Base-by-base conservation (phyloP, 2,113 vertebrate species). In the Sinocyclocheilus rhinocerous region DNA sequence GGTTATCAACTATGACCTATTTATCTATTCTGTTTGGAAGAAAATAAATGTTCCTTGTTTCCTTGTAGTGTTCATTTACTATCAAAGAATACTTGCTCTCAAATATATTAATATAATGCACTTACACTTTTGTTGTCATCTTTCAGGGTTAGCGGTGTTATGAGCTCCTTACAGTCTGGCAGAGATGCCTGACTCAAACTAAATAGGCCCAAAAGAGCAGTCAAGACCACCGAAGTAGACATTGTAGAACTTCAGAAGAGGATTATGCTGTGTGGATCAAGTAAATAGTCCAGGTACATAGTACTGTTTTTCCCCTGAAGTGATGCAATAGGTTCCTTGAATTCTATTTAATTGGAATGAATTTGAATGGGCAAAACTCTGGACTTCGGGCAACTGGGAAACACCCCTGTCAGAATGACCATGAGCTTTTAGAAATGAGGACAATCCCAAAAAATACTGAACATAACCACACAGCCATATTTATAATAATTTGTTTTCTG, bases 121-220 rank as follows among this genome's bases (percentile, higher is more conserved):
- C 83, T 85, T 57, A 85, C 84, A 48, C n/a, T 48, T 22, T 16
- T 77, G 5, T 48, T 9, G 69, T 85, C 50, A 12, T 55, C 45
- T 15, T 75, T 15, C 33, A 85, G 29, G 6, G 9, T 50, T 52
- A 61, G 33, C 1, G 36, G 36, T 39, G 36, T 39, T 39, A 6
- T 6, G 36, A 39, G 36, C 36, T 39, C 36, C 4, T 39, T 39
- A 39, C 36, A 39, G 36, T 39, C 36, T 6, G 36, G 36, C 5
- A 6, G 36, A 39, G 36, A 39, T 39, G 36, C 36, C 36, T 39
- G 36, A 39, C 5, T 6, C 36, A 39, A 39, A 39, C 36, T 39
- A 1, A 39, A 39, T 5, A 39, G 36, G 36, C 36, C 36, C 36
- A 39, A 39, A 39, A 39, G 36, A 39, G 36, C 36, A 39, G 36